Evolutionary conservation across 2,888 invertebrate species (phyloP).

Genomic region (Cephonodes hylas): DNA sequence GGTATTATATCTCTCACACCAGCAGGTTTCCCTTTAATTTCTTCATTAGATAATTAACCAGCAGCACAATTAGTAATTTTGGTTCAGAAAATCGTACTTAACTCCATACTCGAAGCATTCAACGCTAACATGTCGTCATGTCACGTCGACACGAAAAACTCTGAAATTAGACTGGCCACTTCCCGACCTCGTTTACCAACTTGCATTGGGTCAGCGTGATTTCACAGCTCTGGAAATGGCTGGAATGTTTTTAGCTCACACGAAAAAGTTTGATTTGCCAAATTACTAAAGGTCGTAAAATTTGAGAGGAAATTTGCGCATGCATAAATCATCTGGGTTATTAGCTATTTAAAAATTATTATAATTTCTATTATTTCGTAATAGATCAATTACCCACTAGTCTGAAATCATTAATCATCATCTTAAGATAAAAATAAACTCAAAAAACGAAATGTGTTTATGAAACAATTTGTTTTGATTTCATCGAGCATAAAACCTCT

Average conservation of each 20-base stretch:
- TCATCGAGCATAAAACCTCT: no score
- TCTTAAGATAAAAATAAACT: no score
- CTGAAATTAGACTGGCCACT: constrained; percentile 1
- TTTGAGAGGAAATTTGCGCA: neutral
- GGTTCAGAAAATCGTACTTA: neutral
- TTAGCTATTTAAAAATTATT: no score
- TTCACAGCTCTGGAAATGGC: neutral
- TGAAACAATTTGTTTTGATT: no score
- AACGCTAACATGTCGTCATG: neutral
- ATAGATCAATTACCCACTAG: no score
- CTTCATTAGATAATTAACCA: no score
- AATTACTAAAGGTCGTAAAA: neutral
- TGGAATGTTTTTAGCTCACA: neutral
- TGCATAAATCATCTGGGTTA: no score
- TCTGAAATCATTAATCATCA: no score
- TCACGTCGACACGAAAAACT: neutral
- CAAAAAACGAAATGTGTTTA: no score
- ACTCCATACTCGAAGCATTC: neutral
- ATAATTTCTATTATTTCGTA: no score
- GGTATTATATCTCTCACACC: no score
- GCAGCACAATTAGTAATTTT: neutral
- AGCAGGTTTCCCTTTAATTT: no score
- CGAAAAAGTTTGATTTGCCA: neutral
- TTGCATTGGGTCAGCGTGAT: neutral
- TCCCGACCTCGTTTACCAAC: neutral